phyloP scores from a whole-genome alignment of 1,140 invertebrate genomes.

The Drosophila mauritiana region DNA sequence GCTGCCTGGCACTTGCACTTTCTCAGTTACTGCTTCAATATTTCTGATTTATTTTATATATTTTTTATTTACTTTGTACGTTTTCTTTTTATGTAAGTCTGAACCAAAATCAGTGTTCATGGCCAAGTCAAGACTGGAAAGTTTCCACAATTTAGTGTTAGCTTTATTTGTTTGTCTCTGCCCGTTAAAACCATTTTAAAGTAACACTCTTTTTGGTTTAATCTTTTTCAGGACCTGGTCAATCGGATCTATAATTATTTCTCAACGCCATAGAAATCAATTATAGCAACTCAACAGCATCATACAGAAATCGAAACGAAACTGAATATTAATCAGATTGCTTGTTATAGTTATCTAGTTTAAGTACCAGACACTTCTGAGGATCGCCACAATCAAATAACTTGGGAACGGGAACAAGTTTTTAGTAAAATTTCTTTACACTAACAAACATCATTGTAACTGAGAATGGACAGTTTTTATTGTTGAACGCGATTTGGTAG shows the following conservation, averaged over 20 bases:
- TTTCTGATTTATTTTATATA: slow-evolving; percentile 23
- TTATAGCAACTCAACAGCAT: slow-evolving; percentile 73
- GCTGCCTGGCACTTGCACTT: slow-evolving; percentile 55
- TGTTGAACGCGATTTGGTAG: slow-evolving; percentile 78
- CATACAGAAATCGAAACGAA: slow-evolving; percentile 29
- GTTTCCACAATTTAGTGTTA: slow-evolving; percentile 64
- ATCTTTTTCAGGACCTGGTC: slow-evolving; percentile 83
- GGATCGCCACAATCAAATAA: slow-evolving; percentile 55
- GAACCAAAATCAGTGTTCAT: slow-evolving; percentile 10
- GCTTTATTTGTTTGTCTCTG: slow-evolving; percentile 46
- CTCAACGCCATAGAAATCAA: slow-evolving; percentile 83
- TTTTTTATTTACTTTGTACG: slow-evolving; percentile 30
- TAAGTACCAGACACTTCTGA: slow-evolving; percentile 63
- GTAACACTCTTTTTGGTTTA: slow-evolving; percentile 42
- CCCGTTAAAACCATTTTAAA: slow-evolving; percentile 4
- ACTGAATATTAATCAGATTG: slow-evolving; percentile 31
- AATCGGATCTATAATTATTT: slow-evolving; percentile 85
- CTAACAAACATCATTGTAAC: slow-evolving; percentile 61
- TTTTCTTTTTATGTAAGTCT: slow-evolving; percentile 40
- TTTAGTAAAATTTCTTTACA: slow-evolving; percentile 77
- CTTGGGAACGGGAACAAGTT: slow-evolving; percentile 71
- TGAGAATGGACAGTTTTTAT: slow-evolving; percentile 49
- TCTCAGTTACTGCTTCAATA: slow-evolving; percentile 52
- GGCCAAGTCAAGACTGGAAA: slow-evolving; percentile 33
- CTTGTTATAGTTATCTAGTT: slow-evolving; percentile 59